Base-by-base conservation (phyloP, 2,797 vertebrate genomes). In the Delichon dasypus region DNA sequence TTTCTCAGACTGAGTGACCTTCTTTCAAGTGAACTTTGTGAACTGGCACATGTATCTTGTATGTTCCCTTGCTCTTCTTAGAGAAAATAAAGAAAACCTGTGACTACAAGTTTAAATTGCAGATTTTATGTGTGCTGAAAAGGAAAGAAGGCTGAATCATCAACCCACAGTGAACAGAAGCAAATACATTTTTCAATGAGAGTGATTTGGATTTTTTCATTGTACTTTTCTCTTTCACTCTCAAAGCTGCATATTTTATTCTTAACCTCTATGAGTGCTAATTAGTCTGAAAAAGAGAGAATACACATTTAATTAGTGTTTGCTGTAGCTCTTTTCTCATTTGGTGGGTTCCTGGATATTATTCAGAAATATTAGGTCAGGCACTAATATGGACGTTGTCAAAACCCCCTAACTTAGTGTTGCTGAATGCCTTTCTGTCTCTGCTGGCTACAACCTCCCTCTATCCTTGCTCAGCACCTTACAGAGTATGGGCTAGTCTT, bases 301-400 rank as follows among this genome's bases (percentile, higher is more conserved):
- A 14, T 26, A 50, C n/a, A 85, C 10, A 89, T 82, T 84, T 96
- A 96, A 91, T 96, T 95, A 95, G 36, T 11, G 53, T 78, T 93
- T 90, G 8, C 27, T 93, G 40, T 78, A 61, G 64, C 7, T 90
- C 36, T 44, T 76, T 87, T 76, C 42, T 88, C 55, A 40, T 80
- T 64, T 92, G 29, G 23, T 85, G n/a, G 2, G 71, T 92, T 93
- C 53, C 26, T 54, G 38, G 18, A 18, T 89, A 74, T 92, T 90
- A 77, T 80, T 57, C 44, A 80, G 58, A 88, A 85, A 60, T 45
- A 32, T 1, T 26, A 95, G 27, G 36, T 60, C 53, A 88, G 48
- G 9, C n/a, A 85, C 81, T 34, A 58, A 81, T 57, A 36, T 27
- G 73, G 42, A 40, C 1, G 29, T 77, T 92, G 68, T 50, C 54